Conservation (phyloP, 2,888 invertebrate genomes). For the Bhutanitis thaidina region DNA sequence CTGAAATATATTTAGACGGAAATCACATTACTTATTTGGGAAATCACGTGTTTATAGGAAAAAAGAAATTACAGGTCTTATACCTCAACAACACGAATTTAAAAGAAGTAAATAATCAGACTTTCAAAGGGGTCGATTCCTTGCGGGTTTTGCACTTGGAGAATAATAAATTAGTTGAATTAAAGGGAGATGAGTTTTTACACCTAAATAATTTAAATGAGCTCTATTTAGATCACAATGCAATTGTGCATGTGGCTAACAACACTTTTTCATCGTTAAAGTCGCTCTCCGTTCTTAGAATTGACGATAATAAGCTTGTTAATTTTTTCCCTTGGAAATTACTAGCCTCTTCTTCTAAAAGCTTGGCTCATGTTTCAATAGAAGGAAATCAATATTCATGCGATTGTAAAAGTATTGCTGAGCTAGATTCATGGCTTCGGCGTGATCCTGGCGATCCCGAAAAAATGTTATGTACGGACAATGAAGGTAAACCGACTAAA, state of each 20-base stretch:
- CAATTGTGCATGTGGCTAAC: constrained; percentile 86
- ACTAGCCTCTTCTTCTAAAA: constrained; percentile 81
- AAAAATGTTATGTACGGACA: constrained; percentile 84
- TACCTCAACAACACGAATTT: constrained; percentile 89
- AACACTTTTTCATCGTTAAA: constrained; percentile 88
- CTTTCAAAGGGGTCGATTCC: constrained; percentile 88
- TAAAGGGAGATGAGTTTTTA: constrained; percentile 89
- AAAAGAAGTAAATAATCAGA: constrained; percentile 87
- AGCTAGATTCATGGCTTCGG: constrained; percentile 84
- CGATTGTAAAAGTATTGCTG: constrained; percentile 86
- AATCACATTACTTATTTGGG: constrained; percentile 88
- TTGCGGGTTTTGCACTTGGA: constrained; percentile 88
- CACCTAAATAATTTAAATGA: constrained; percentile 87
- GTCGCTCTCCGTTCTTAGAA: constrained; percentile 84
- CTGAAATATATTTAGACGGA: constrained; percentile 92
- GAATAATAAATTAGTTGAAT: constrained; percentile 85
- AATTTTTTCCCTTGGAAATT: constrained; percentile 87
- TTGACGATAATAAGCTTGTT: constrained; percentile 88
- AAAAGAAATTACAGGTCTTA: constrained; percentile 88
- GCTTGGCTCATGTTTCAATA: constrained; percentile 83
- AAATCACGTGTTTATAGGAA: constrained; percentile 92
- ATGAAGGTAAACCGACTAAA: constrained; percentile 71
- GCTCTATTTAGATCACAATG: constrained; percentile 89
- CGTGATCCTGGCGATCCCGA: constrained; percentile 83
- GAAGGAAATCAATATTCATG: constrained; percentile 92